These are phyloP conservation scores for Chalcosyrphus nemorum DNA, from an alignment of 2,888 invertebrate species.

Conservation along the genomic window DNA sequence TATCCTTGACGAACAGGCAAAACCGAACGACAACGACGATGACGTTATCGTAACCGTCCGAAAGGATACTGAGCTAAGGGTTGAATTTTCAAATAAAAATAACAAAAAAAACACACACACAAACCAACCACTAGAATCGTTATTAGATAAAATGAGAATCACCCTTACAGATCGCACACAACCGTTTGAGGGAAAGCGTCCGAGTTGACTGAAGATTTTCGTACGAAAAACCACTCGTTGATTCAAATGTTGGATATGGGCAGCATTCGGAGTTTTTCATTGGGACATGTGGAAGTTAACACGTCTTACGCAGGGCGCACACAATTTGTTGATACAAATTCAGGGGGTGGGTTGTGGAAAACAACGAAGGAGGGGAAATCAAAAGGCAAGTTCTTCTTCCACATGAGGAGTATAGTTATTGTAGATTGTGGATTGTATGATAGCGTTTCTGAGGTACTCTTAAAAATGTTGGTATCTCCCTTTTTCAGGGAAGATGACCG, in stretches of 20 bases:
- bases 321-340: slow-evolving; percentile 16
- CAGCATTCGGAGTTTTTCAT: slow-evolving; percentile 10
- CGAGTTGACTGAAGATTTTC: slow-evolving; percentile 67
- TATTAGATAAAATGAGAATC: background rate
- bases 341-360: slow-evolving; percentile 59
- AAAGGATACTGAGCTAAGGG: background rate
- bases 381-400: slow-evolving; percentile 27
- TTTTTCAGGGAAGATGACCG: too few species aligned
- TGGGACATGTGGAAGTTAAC: slow-evolving; percentile 58
- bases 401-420: slow-evolving; percentile 4
- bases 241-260: slow-evolving; percentile 55
- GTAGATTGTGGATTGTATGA: background rate
- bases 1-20: slow-evolving; percentile 18
- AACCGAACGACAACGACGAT: slow-evolving; percentile 22
- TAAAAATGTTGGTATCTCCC: too few species aligned
- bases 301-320: slow-evolving; percentile 43
- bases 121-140: background rate
- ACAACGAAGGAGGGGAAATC: slow-evolving; percentile 55
- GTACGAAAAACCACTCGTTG: slow-evolving; percentile 69
- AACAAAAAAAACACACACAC: too few species aligned
- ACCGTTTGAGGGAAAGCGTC: slow-evolving; percentile 69
- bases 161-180: slow-evolving; percentile 51
- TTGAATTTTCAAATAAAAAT: too few species aligned
- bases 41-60: slow-evolving; percentile 29
- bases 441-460: too few species aligned